Conservation (phyloP, 2,113 vertebrate species). For the Brienomyrus brachyistius region DNA sequence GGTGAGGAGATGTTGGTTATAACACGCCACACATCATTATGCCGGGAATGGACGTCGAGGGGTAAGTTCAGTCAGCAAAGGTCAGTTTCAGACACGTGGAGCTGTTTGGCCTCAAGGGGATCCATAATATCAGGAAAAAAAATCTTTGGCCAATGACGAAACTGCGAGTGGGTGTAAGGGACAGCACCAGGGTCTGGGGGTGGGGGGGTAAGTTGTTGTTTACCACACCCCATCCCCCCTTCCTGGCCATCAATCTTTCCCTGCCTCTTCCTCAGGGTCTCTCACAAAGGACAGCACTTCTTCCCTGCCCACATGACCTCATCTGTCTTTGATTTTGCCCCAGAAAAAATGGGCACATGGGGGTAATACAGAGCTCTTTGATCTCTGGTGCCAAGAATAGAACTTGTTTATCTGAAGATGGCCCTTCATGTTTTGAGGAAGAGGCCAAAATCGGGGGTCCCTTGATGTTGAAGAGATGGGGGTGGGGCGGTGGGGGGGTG, state of each 20-base stretch:
- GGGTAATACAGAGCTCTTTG: conserved; percentile 58
- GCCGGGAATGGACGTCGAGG: not conserved
- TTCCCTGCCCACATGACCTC: conserved; percentile 50
- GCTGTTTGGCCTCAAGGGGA: not conserved
- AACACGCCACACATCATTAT: not conserved
- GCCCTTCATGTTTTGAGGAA: conserved; percentile 46
- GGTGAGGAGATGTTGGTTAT: not conserved
- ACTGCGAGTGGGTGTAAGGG: not conserved
- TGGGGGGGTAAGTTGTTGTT: not conserved
- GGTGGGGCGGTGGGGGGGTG: conserved; percentile 28
- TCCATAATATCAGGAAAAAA: not conserved
- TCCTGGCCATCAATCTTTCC: not conserved
- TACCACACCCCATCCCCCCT: not conserved
- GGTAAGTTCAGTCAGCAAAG: not conserved
- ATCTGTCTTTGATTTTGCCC: conserved; percentile 61
- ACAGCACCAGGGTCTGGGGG: not conserved
- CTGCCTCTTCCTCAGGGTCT: not conserved
- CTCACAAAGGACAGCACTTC: conserved; percentile 37
- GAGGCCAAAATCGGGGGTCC: conserved; percentile 41
- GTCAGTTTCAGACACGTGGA: not conserved
- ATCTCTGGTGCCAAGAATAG: conserved; percentile 59
- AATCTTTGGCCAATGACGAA: not conserved
- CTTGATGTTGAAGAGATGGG: conserved; percentile 53
- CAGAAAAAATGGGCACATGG: conserved; percentile 55
- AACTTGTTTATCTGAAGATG: conserved; percentile 64